These are phyloP conservation scores for Crypturellus undulatus DNA, from an alignment of 2,113 vertebrate genomes.

Conservation along the genomic window DNA sequence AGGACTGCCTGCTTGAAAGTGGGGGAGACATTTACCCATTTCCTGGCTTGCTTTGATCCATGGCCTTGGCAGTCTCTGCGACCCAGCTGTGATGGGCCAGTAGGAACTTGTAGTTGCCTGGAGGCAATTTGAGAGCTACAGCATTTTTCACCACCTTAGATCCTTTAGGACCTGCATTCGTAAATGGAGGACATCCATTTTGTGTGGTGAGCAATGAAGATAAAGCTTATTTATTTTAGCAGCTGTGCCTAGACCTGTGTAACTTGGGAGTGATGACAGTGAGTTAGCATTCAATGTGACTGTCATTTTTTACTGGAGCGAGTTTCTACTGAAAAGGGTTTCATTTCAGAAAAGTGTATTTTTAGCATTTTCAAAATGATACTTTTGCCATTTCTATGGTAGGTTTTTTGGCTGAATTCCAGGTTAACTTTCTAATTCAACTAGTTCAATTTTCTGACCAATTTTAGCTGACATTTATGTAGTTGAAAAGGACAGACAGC, in stretches of 20 bases:
- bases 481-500: neutral
- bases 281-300: neutral
- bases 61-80: neutral
- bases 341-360: neutral
- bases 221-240: neutral
- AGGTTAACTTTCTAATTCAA: neutral
- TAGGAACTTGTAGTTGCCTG: neutral
- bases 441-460: neutral
- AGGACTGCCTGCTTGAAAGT: neutral
- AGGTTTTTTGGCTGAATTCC: neutral
- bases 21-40: neutral
- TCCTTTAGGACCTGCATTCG: neutral
- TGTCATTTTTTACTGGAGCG: neutral
- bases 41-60: neutral
- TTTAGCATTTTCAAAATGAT: neutral
- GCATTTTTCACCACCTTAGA: neutral
- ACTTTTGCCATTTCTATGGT: neutral
- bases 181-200: neutral
- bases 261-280: too few species aligned
- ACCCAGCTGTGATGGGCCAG: rapidly evolving
- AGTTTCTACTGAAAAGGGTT: neutral
- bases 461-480: neutral
- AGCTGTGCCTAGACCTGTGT: neutral
- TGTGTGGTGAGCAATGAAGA: neutral
- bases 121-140: neutral